Base-by-base conservation (phyloP, 2,113 vertebrate genomes). In the Sinocyclocheilus anophthalmus region DNA sequence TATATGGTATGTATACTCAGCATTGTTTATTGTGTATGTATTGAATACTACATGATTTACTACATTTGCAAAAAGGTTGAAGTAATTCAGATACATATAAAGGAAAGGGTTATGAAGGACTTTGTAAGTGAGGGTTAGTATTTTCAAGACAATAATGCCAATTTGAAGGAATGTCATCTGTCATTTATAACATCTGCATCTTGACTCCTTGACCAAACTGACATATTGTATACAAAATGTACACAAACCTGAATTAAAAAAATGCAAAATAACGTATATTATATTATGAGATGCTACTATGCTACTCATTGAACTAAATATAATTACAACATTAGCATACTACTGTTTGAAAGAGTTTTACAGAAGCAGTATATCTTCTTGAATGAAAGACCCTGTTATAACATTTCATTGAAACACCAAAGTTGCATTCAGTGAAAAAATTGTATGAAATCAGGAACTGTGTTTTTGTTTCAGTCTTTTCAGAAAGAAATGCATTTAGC, bases 391-490 rank as follows among this genome's bases (percentile, higher is more conserved):
- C 42, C 42, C 4, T 75, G 12, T 45, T 75, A 48, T 75, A 22
- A 24, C 22, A n/a, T 45, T 45, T 45, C 4, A 5, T 13, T 73
- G 18, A 73, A 73, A 69, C 30, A 37, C 6, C 20, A 3, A 70
- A 45, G 39, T n/a, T 73, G 70, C 10, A 57, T 57, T 30, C 76
- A 33, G 26, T 57, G 9, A 78, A n/a, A 72, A 77, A 8, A n/a
- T n/a, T n/a, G 1, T 20, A 22, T 57, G 16, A 30, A 50, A 16
- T 48, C 12, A 76, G n/a, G 75, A 76, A 76, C 3, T 30, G 7
- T 55, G 53, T 24, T 78, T 72, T 37, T 78, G 76, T 77, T 57
- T 33, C 16, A 57, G 76, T 59, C 26, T 57, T 77, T 78, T 78
- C 30, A 78, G 33, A 48, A 33, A 59, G 30, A 22, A 59, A 3